These are phyloP conservation scores for Hemaris fuciformis DNA, from an alignment of 2,888 invertebrate genomes.

Conservation along the genomic window DNA sequence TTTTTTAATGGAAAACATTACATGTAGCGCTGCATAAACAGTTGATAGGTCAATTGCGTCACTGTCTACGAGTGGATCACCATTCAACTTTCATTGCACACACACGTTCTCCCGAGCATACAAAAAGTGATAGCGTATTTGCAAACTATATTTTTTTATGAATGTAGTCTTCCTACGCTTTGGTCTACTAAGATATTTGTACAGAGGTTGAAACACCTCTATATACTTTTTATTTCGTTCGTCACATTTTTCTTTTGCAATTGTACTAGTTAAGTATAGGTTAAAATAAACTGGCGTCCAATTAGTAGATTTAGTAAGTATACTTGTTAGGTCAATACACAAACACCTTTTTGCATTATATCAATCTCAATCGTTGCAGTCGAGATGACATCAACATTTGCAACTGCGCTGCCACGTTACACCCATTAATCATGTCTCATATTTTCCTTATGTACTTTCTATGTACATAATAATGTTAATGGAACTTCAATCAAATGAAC, in stretches of 20 bases:
- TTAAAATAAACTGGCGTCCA: not conserved
- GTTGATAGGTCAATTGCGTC: not conserved
- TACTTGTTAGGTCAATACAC: not conserved
- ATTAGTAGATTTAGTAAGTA: not conserved
- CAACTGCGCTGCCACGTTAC: not conserved
- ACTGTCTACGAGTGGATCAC: not conserved
- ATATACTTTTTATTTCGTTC: not conserved
- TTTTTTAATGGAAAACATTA: no score
- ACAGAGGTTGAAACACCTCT: not conserved
- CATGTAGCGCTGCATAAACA: not conserved
- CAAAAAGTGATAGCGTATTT: not conserved
- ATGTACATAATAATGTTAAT: not conserved
- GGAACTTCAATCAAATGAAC: not conserved
- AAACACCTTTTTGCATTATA: not conserved
- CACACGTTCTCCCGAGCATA: not conserved
- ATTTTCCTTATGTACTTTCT: conserved; percentile 1
- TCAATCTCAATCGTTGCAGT: not conserved
- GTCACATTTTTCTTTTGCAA: not conserved
- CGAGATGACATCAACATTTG: not conserved
- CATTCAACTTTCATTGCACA: not conserved
- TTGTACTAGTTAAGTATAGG: no score
- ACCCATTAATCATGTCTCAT: not conserved
- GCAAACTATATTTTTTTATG: not conserved
- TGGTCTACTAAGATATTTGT: not conserved
- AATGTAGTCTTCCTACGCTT: not conserved